phyloP scores from a whole-genome alignment of 2,113 vertebrate genomes.

The Leucopsar rothschildi region DNA sequence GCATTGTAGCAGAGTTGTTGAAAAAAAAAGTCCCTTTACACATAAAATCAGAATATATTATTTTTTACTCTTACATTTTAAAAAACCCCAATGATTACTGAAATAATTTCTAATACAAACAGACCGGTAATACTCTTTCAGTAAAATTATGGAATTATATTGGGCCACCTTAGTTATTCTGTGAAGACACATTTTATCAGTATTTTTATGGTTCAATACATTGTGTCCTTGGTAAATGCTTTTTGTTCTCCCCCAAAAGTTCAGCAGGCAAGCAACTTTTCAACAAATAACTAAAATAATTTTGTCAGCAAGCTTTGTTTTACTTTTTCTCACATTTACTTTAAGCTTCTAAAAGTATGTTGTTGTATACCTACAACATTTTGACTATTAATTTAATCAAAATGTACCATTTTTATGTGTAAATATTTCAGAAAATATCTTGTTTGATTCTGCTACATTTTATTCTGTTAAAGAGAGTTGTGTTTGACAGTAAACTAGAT shows the following conservation, averaged over 20 bases:
- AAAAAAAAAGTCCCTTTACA: background rate
- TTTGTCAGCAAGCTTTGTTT: background rate
- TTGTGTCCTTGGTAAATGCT: background rate
- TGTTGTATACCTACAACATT: background rate
- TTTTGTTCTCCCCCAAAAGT: background rate
- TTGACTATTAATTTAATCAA: background rate
- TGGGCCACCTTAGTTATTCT: background rate
- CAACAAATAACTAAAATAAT: background rate
- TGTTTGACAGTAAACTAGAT: background rate
- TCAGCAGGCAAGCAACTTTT: background rate
- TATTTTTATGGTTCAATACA: background rate
- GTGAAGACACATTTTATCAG: background rate
- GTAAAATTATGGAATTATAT: background rate
- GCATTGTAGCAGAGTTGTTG: background rate
- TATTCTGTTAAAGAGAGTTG: background rate
- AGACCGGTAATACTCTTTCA: background rate
- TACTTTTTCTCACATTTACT: background rate
- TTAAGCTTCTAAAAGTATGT: background rate
- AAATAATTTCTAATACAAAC: background rate
- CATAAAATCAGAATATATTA: background rate
- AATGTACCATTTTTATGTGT: background rate
- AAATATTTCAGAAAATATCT: background rate
- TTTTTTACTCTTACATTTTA: background rate
- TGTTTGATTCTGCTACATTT: background rate
- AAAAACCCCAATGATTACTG: background rate